Evolutionary conservation across 2,888 invertebrate species (phyloP).

Genomic region (Rhorus exstirpatorius): DNA sequence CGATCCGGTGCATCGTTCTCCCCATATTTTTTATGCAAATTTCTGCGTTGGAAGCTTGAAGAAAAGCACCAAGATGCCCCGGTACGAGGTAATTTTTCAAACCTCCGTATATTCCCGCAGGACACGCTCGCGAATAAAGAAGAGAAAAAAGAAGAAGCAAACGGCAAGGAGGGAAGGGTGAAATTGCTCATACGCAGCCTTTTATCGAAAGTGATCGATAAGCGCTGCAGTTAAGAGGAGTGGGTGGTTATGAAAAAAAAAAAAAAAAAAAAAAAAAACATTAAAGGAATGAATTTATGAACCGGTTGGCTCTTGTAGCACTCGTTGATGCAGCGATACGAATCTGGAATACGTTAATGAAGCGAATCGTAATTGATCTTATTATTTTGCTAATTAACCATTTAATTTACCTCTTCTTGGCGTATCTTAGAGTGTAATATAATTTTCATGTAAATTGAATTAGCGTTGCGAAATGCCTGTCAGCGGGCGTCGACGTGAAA

Average conservation of each 20-base stretch:
- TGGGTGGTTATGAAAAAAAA: slow-evolving; percentile 4
- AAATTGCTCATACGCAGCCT: slow-evolving; percentile 53
- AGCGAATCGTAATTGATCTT: slow-evolving; percentile 58
- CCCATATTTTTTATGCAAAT: slow-evolving; percentile 69
- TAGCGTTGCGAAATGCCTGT: slow-evolving; percentile 44
- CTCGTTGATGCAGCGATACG: not conserved
- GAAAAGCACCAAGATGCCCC: slow-evolving; percentile 32
- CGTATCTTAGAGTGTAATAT: slow-evolving; percentile 36
- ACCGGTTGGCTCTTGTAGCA: slow-evolving; percentile 40
- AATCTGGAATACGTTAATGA: slow-evolving; percentile 23
- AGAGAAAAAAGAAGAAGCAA: slow-evolving; percentile 6
- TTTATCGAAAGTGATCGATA: slow-evolving; percentile 77
- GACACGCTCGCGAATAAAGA: slow-evolving; percentile 50
- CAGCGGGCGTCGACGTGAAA: slow-evolving; percentile 54
- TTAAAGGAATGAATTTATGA: slow-evolving; percentile 10
- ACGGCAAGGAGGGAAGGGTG: not conserved
- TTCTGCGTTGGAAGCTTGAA: slow-evolving; percentile 33
- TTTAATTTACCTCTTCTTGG: slow-evolving; percentile 49
- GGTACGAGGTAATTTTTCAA: slow-evolving; percentile 48
- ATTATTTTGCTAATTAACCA: slow-evolving; percentile 59
- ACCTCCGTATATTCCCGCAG: slow-evolving; percentile 43
- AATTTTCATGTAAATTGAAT: slow-evolving; percentile 64
- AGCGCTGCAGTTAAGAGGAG: slow-evolving; percentile 62
- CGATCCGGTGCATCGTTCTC: slow-evolving; percentile 47
- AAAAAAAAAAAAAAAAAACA: not conserved